These are phyloP conservation scores for Desmophyllum pertusum DNA, from an alignment of 92 coral and sea anemone genomes.

Conservation along the genomic window DNA sequence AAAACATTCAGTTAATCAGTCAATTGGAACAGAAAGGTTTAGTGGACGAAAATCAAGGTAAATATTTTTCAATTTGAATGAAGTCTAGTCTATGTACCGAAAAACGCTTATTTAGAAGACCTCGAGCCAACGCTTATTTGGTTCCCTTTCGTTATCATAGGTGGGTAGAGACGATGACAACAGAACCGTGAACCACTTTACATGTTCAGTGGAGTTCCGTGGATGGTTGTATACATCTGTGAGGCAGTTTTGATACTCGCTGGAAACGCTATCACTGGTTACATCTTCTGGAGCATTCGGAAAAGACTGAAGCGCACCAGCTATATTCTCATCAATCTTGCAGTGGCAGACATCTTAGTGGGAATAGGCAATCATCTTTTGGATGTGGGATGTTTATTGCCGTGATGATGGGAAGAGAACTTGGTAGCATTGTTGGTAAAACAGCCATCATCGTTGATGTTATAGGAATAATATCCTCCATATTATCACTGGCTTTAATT, in stretches of 20 bases:
- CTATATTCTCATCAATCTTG: slow-evolving; percentile 14
- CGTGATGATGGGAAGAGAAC: background rate
- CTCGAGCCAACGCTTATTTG: too few relatives aligned
- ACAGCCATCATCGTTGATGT: background rate
- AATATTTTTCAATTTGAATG: too few relatives aligned
- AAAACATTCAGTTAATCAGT: too few relatives aligned
- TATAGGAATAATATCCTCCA: background rate
- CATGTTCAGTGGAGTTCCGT: slow-evolving; percentile 10
- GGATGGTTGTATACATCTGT: slow-evolving; percentile 28
- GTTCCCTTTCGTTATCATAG: too few relatives aligned
- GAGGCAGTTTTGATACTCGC: slow-evolving; percentile 15
- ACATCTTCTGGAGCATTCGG: slow-evolving; percentile 24
- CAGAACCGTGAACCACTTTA: background rate
- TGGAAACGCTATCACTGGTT: slow-evolving; percentile 21
- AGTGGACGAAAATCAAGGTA: too few relatives aligned
- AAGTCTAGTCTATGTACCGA: too few relatives aligned
- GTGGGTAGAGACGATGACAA: too few relatives aligned
- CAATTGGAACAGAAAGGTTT: too few relatives aligned
- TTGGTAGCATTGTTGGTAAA: background rate
- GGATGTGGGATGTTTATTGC: slow-evolving; percentile 3
- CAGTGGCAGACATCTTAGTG: slow-evolving; percentile 19
- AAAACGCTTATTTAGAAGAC: too few relatives aligned
- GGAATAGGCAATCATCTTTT: background rate
- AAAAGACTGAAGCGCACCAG: slow-evolving; percentile 27
- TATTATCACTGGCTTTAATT: slow-evolving; percentile 18